These are phyloP conservation scores for Bombyx huttoni DNA, from an alignment of 2,888 invertebrate genomes.

Conservation along the genomic window DNA sequence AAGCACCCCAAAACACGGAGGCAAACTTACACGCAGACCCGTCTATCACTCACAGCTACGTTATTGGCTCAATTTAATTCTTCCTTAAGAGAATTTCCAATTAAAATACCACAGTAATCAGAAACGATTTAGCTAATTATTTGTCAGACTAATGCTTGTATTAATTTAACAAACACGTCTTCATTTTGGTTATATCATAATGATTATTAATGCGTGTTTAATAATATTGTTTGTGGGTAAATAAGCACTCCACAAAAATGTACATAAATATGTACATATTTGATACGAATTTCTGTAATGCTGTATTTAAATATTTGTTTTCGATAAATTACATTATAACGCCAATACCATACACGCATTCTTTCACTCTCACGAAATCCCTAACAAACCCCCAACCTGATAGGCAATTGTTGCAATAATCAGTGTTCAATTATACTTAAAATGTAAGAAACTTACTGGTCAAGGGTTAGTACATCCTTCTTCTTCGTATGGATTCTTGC, in stretches of 20 bases:
- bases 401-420: background rate
- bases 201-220: too few species aligned
- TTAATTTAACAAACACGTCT: too few species aligned
- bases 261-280: too few species aligned
- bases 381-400: conserved; percentile 4
- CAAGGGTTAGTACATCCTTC: conserved; percentile 91
- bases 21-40: conserved; percentile 33
- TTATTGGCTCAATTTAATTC: background rate
- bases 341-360: conserved; percentile 1
- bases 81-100: too few species aligned
- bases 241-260: too few species aligned
- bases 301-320: too few species aligned
- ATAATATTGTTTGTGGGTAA: too few species aligned
- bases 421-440: background rate
- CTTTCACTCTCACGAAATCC: conserved; percentile 1
- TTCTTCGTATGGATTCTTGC: conserved; percentile 91
- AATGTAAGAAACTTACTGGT: conserved; percentile 85
- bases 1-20: conserved; percentile 62
- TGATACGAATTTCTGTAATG: too few species aligned
- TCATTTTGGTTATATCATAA: too few species aligned
- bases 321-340: background rate
- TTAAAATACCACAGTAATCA: too few species aligned
- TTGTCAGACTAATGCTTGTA: too few species aligned
- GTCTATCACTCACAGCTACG: background rate
- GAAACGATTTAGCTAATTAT: too few species aligned